phyloP scores from a whole-genome alignment of 2,888 invertebrate species.

The Tipula confusa region DNA sequence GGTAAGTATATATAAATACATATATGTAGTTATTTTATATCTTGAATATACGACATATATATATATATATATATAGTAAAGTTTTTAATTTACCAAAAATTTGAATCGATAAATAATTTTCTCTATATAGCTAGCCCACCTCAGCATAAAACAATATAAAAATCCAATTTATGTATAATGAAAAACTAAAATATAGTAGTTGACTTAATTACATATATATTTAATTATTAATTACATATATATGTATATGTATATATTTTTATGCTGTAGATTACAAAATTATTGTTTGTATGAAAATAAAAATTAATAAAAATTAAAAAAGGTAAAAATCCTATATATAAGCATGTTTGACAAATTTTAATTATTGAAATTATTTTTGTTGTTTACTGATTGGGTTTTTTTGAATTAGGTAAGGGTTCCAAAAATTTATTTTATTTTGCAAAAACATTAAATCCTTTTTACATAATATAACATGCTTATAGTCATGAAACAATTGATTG shows the following conservation, averaged over 20 bases:
- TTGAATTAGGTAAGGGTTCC: too few relatives aligned
- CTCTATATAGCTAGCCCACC: neutral
- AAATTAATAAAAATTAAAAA: slow-evolving; percentile 5
- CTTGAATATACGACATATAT: neutral
- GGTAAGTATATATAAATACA: too few relatives aligned
- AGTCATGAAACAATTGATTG: neutral
- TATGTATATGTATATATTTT: neutral
- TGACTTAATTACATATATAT: neutral
- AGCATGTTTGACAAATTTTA: slow-evolving; percentile 12
- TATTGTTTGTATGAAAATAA: neutral
- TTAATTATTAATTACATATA: neutral
- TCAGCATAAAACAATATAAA: neutral
- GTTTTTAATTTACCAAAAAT: neutral
- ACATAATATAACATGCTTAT: neutral
- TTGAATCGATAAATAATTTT: neutral
- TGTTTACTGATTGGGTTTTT: neutral
- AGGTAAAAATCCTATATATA: neutral
- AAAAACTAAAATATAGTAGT: neutral
- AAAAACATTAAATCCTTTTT: neutral
- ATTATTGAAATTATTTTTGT: neutral
- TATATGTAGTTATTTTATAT: too few relatives aligned
- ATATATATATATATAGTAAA: neutral
- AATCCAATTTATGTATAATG: neutral
- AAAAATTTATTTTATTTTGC: neutral
- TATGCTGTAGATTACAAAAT: neutral